Percentiles rank a stretch among this genome's conserved stretches.
phyloP scores from a whole-genome alignment of 2,113 vertebrate species.

The Rhinopomastus cyanomelas region DNA sequence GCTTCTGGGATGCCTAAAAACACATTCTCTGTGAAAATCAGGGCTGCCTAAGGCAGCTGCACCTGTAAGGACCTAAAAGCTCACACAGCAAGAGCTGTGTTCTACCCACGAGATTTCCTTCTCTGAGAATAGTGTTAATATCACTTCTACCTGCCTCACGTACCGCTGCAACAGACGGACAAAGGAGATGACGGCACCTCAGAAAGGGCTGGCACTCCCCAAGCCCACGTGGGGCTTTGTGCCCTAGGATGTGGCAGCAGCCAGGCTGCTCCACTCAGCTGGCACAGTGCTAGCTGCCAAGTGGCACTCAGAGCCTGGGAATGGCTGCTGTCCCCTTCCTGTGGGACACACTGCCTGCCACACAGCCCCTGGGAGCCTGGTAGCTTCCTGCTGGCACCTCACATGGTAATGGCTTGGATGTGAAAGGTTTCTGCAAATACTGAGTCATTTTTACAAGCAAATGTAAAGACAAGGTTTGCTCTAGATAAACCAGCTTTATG shows the following conservation, averaged over 20 bases:
- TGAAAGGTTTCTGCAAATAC: constrained; percentile 30
- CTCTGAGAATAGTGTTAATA: not conserved
- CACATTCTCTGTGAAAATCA: not conserved
- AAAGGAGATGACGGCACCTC: fast-evolving
- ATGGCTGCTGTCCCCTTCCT: not conserved
- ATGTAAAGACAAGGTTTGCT: constrained; percentile 6
- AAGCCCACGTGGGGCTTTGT: fast-evolving
- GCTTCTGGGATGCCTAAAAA: not conserved
- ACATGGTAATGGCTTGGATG: not conserved
- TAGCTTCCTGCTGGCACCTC: not conserved
- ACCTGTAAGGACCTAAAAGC: not conserved
- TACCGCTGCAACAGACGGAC: fast-evolving
- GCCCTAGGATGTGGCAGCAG: fast-evolving
- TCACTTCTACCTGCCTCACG: not conserved
- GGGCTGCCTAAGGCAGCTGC: not conserved
- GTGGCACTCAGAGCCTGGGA: not conserved
- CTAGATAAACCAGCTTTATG: not conserved
- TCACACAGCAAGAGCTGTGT: not conserved
- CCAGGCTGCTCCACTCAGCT: not conserved
- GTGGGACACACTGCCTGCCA: not conserved
- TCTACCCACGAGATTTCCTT: not conserved
- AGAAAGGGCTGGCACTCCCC: not conserved
- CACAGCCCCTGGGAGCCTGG: not conserved
- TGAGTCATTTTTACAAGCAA: not conserved
- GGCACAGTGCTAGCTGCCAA: not conserved